Evolutionary conservation across 2,113 vertebrate genomes (phyloP).

Genomic region (Typhlomys cinereus): DNA sequence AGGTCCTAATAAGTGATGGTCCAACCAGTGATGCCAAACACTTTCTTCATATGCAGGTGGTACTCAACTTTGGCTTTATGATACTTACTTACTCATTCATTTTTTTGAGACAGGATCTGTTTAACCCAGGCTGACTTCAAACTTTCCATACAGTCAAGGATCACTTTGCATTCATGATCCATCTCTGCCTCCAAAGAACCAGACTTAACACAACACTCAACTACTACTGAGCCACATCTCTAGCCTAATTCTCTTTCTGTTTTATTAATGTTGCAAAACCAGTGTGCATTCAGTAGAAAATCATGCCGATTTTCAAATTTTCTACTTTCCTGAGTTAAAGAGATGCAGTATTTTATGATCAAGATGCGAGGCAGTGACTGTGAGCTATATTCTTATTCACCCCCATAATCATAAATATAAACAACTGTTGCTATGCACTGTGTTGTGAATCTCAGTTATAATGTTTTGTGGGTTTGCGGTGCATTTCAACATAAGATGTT

Average conservation of each 20-base stretch:
- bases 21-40: background rate
- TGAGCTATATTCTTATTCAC: too few species aligned
- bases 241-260: too few species aligned
- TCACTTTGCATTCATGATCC: too few species aligned
- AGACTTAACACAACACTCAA: background rate
- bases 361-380: background rate
- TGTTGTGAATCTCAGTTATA: too few species aligned
- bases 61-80: background rate
- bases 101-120: too few species aligned
- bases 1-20: too few species aligned
- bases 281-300: too few species aligned
- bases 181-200: too few species aligned
- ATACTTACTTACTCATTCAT: background rate
- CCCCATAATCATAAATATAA: too few species aligned
- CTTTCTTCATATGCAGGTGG: background rate
- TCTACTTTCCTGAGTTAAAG: background rate
- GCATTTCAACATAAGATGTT: background rate
- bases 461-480: too few species aligned
- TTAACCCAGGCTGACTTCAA: background rate
- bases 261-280: too few species aligned
- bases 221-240: background rate
- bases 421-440: background rate
- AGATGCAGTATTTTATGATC: too few species aligned
- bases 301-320: background rate
- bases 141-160: background rate